phyloP scores from a whole-genome alignment of 2,888 invertebrate genomes.

The Scelioninae gen. 1 region DNA sequence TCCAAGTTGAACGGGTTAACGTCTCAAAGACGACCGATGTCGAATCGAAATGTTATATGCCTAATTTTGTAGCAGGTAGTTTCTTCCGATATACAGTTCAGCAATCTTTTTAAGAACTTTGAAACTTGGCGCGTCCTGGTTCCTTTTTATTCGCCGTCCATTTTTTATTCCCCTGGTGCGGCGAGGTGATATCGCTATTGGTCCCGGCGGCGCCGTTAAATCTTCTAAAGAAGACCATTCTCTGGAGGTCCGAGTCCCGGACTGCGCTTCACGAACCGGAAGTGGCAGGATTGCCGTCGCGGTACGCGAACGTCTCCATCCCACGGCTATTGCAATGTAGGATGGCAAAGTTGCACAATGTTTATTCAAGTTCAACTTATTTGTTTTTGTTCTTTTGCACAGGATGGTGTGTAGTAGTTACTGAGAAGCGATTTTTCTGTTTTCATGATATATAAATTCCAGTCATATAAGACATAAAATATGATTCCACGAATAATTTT shows the following conservation, averaged over 20 bases:
- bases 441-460: too few relatives aligned
- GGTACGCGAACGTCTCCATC: constrained; percentile 63
- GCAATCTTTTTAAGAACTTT: constrained; percentile 5
- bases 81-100: constrained; percentile 19
- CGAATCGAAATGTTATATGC: constrained; percentile 38
- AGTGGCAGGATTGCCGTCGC: constrained; percentile 62
- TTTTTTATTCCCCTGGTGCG: constrained; percentile 52
- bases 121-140: background rate
- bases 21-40: constrained; percentile 19
- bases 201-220: constrained; percentile 72
- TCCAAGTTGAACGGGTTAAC: constrained; percentile 39
- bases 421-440: too few relatives aligned
- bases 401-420: too few relatives aligned
- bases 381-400: too few relatives aligned
- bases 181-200: constrained; percentile 71
- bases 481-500: too few relatives aligned
- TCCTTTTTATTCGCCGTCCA: constrained; percentile 46
- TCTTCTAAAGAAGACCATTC: constrained; percentile 66
- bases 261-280: constrained; percentile 28
- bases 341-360: constrained; percentile 63
- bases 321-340: constrained; percentile 76
- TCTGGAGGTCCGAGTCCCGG: constrained; percentile 49
- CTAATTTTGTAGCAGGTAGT: constrained; percentile 41
- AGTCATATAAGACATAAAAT: too few relatives aligned
- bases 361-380: constrained; percentile 19